Evolutionary conservation across 2,113 vertebrate species (phyloP), one percentile per base, ranked within the genome.

Genomic region (Ochotona curzoniae): DNA sequence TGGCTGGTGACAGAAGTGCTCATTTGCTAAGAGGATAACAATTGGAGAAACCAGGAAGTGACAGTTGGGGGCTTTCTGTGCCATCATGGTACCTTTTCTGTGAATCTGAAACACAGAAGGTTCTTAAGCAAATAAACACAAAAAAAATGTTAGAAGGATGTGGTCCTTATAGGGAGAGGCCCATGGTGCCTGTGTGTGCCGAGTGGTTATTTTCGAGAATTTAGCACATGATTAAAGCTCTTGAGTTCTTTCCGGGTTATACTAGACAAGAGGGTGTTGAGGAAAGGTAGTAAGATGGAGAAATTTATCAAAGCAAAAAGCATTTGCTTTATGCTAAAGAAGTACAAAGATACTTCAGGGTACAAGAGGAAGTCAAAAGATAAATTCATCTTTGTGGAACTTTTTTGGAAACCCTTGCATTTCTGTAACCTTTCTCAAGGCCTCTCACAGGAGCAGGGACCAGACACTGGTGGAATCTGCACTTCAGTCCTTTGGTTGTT

Each of bases 81-180:
- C 32, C 44, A 14, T 47, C 14, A 73, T 51, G 91, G 51, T 51
- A 32, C 35, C 15, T 78, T 82, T 75, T 69, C 30, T 66, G 7
- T 83, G 69, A 73, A 47, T 63, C 7, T 49, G 70, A 84, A 92
- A 70, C 6, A 80, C 70, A 86, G 87, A 73, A 2, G 0, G 7
- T 44, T n/a, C n/a, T 86, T 92, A 78, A 85, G 70, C 83, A 9
- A 51, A 87, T 6, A 44, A 87, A 67, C 14, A 63, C n/a, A 89
- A 38, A 47, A 89, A 76, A 76, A 63, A 57, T 44, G 38, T 44
- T 44, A 57, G 38, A 28, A 30, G 26, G 11, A 44, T 44, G 20
- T 70, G 21, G 7, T 38, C 25, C 49, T 86, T 18, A 11, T 28
- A 44, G 38, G 1, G 54, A 54, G 23, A 47, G 28, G 0, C 63